A percentile compares a stretch with the other conserved stretches of the same genome.
phyloP scores from a whole-genome alignment of 2,888 invertebrate species.

The Teleogryllus oceanicus region DNA sequence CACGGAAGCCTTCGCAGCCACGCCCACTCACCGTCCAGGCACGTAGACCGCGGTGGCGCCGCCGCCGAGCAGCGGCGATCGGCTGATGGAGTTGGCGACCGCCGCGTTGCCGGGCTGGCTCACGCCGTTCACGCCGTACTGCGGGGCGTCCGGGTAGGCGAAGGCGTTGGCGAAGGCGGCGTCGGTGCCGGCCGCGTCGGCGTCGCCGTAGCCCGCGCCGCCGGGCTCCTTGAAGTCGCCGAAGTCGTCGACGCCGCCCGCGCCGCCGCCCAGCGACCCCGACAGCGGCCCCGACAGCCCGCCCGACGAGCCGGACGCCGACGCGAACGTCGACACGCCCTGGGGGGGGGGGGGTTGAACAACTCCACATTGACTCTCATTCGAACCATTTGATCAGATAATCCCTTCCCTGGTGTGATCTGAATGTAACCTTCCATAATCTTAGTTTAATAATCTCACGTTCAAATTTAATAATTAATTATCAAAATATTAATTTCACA shows the following conservation, averaged over 20 bases:
- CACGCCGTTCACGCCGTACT: conserved; percentile 39
- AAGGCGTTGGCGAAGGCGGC: conserved; percentile 42
- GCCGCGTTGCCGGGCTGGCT: conserved; percentile 38
- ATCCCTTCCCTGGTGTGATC: too few species aligned
- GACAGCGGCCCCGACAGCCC: conserved; percentile 50
- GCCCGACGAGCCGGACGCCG: conserved; percentile 57
- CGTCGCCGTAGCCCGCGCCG: conserved; percentile 24
- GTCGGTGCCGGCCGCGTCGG: conserved; percentile 30
- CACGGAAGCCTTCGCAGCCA: too few species aligned
- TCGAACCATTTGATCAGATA: too few species aligned
- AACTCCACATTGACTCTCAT: too few species aligned
- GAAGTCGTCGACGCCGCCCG: conserved; percentile 56
- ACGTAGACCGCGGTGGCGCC: too few species aligned
- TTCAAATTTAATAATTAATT: too few species aligned
- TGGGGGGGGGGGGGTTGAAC: too few species aligned
- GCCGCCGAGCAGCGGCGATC: too few species aligned
- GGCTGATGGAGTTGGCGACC: not conserved
- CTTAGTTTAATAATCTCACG: too few species aligned
- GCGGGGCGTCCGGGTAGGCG: conserved; percentile 26
- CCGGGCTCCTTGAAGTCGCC: conserved; percentile 63
- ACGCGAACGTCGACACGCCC: conserved; percentile 59
- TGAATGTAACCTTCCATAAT: too few species aligned
- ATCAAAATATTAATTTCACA: too few species aligned
- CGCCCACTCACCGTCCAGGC: too few species aligned
- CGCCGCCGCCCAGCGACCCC: conserved; percentile 44